A percentile compares a stretch with the other conserved stretches of the same genome.
These are phyloP conservation scores for Cryptoprocta ferox DNA, from an alignment of 2,797 vertebrate genomes.

Conservation along the genomic window DNA sequence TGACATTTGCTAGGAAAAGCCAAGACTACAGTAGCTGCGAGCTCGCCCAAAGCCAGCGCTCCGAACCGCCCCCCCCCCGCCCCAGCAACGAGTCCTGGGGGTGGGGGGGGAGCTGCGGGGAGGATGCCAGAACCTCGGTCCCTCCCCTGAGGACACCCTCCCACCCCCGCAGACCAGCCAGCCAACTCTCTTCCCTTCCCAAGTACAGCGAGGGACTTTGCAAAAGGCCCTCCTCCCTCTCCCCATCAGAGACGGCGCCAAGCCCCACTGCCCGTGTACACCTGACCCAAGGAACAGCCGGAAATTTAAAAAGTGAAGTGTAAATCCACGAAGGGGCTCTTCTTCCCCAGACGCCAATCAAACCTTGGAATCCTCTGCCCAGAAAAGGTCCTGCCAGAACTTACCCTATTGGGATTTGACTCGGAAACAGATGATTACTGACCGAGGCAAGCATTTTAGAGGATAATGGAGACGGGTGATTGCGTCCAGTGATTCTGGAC, in stretches of 20 bases:
- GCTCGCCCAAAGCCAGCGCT: neutral
- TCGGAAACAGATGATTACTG: constrained; percentile 65
- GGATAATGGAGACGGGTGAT: constrained; percentile 13
- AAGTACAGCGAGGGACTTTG: neutral
- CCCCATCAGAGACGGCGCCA: neutral
- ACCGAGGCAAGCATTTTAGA: constrained; percentile 1
- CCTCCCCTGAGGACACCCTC: neutral
- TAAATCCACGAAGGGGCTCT: constrained; percentile 46
- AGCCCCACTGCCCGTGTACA: accelerated
- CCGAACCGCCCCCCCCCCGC: neutral
- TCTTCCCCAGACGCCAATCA: constrained; percentile 56
- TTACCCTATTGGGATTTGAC: constrained; percentile 61
- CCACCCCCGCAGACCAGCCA: neutral
- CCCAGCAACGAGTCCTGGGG: neutral
- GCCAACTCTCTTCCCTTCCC: neutral
- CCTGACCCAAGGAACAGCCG: constrained; percentile 21
- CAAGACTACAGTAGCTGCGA: constrained; percentile 13
- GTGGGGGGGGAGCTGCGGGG: neutral
- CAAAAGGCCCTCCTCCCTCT: neutral
- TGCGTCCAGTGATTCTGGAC: neutral
- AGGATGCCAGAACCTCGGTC: neutral
- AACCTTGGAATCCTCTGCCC: constrained; percentile 65
- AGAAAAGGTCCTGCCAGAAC: constrained; percentile 73
- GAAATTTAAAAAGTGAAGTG: constrained; percentile 63
- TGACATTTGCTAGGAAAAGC: constrained; percentile 62